A percentile compares a stretch with the other conserved stretches of the same genome.
phyloP scores from a whole-genome alignment of 2,888 invertebrate species.

The Phymatocera aterrima region DNA sequence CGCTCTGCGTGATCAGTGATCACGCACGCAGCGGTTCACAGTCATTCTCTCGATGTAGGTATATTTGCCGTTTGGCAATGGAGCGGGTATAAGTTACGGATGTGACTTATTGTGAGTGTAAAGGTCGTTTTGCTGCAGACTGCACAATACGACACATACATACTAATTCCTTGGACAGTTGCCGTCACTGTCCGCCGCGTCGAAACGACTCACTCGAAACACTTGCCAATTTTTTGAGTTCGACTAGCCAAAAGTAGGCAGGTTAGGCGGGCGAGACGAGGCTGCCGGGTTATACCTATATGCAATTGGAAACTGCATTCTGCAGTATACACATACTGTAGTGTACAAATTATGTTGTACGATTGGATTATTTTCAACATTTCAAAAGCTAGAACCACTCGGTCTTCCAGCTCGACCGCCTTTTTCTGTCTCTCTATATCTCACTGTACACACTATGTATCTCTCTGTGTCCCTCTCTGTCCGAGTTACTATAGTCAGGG shows the following conservation, averaged over 20 bases:
- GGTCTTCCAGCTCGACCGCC: background rate
- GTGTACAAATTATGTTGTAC: no score
- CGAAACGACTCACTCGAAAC: slow-evolving; percentile 7
- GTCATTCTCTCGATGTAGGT: no score
- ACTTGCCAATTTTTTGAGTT: slow-evolving; percentile 10
- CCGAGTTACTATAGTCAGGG: background rate
- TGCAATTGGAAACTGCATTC: background rate
- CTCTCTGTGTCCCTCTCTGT: background rate
- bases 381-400: no score
- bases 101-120: background rate
- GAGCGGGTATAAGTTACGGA: no score
- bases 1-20: no score
- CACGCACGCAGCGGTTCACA: no score
- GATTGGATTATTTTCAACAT: background rate
- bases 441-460: no score
- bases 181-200: slow-evolving; percentile 8
- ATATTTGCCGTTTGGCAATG: no score
- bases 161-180: slow-evolving; percentile 2
- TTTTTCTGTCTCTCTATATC: background rate
- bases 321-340: no score
- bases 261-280: no score
- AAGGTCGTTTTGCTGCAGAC: slow-evolving; percentile 13
- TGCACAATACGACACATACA: background rate
- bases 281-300: no score
- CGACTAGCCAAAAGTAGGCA: background rate